Base-by-base conservation (phyloP, 1,140 invertebrate species). In the Drosophila pectinifera region DNA sequence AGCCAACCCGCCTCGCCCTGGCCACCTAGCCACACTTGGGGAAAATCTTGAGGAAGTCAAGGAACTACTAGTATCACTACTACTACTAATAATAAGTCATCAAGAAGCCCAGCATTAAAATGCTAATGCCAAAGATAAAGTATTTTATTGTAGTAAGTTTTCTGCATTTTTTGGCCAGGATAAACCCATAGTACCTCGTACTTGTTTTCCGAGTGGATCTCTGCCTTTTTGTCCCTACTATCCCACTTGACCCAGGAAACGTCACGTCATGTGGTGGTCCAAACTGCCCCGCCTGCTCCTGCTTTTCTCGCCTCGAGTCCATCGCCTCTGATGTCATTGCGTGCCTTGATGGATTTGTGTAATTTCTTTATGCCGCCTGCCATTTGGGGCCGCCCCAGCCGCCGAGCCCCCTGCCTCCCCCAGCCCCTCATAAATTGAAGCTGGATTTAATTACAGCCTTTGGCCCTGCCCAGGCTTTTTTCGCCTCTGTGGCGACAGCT, bases 361-460 rank as follows among this genome's bases (percentile, higher is more conserved):
- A 74, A 86, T 86, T 86, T 88, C 82, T 73, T 86, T 78, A 82
- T 80, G 58, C 65, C 73, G 63, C 26, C 55, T 57, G 43, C 49
- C 68, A 41, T 57, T 72, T 57, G 68, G 43, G 67, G 10, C 41
- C 64, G 39, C 64, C 49, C 26, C 28, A 22, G 31, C 31, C 28
- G 14, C 16, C 18, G 4, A 18, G 49, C n/a, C 8, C 14, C 2
- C 26, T 39, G 5, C 22, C 14, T 14, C 14, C 26, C 14, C 5
- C 11, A 5, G 2, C 11, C 46, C 69, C 38, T 55, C 75, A 83
- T 79, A 88, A 88, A 88, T 83, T 82, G 79, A 83, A 80, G 72
- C 61, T 80, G 62, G 79, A 88, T 88, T 88, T 88, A 88, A 88
- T 88, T 88, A 88, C 76, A 88, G 72, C 36, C 75, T 42, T 41